These are phyloP conservation scores for Peromyscus californicus DNA, from an alignment of 2,113 vertebrate species.

Conservation along the genomic window DNA sequence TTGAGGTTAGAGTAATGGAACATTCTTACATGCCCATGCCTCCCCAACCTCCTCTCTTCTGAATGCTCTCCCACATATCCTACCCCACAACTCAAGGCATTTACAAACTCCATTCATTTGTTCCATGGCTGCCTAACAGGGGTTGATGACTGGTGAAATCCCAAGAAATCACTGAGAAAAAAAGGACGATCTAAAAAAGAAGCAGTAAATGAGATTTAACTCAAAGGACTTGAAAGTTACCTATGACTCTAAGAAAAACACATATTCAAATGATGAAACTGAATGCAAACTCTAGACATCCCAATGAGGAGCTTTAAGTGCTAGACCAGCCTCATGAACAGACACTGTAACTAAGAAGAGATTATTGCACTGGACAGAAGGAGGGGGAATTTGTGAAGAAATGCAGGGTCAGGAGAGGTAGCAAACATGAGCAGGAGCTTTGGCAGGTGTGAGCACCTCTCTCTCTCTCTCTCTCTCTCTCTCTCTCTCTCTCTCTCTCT, in stretches of 20 bases:
- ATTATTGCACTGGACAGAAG: background rate
- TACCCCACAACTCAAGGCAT: background rate
- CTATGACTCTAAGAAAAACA: constrained; percentile 7
- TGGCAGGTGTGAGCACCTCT: background rate
- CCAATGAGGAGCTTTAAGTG: background rate
- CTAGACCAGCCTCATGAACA: background rate
- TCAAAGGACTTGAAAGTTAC: constrained; percentile 34
- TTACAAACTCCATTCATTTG: constrained; percentile 21
- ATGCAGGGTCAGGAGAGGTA: background rate
- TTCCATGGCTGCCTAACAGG: background rate
- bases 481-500: background rate
- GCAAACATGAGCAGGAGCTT: background rate
- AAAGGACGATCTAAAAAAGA: background rate
- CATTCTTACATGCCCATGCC: background rate
- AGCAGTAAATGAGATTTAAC: background rate
- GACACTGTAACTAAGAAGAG: constrained; percentile 10
- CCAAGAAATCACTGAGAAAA: background rate
- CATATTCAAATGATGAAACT: constrained; percentile 20
- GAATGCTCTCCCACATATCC: background rate
- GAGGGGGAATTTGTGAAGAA: background rate
- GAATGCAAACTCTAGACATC: constrained; percentile 7
- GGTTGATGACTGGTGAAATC: background rate
- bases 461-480: background rate
- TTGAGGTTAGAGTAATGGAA: background rate
- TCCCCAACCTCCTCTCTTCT: background rate